Base-by-base conservation (phyloP, 2,888 invertebrate species). In the Troilus luridus region DNA sequence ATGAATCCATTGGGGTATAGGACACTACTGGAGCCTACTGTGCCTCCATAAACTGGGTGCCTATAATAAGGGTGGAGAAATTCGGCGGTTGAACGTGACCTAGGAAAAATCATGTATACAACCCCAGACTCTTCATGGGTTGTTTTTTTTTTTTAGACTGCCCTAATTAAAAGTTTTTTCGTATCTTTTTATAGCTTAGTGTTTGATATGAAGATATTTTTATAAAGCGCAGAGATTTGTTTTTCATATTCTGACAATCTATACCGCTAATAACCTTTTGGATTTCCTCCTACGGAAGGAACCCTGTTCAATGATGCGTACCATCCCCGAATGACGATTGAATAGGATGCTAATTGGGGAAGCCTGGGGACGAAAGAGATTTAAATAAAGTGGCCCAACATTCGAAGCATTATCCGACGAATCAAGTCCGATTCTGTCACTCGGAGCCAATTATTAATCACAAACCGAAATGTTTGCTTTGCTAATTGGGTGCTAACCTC, bases 361-460 rank as follows among this genome's bases (percentile, higher is more conserved):
- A 19, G 8, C 2, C 56, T 19, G 21, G 17, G 77, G 54, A 81
- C 11, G 77, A 11, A 85, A 56, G 81, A 56, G 81, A 85, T 85
- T 85, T 85, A 85, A 85, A 85, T 56, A 85, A 85, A 85, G 81
- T 85, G 72, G 72, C 9, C 81, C 11, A 56, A 56, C 56, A 19
- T 17, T 14, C 9, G 56, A 21, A 11, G 21, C 81, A 85, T 85
- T 85, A 85, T 56, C 21, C 56, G n/a, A 85, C 81, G 56, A 85
- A 85, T 85, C 81, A 85, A 85, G 81, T 85, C 21, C 5, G 54
- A 85, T 85, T 85, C 81, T 85, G 81, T 56, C 54, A 85, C 72
- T 14, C 27, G 54, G n/a, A 8, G 8, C 81, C 81, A 85, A 85
- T 85, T 85, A 85, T 85, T 85, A 85, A 85, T 85, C 81, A 85